phyloP scores from a whole-genome alignment of 2,888 invertebrate genomes.

The Andrena trimmerana region DNA sequence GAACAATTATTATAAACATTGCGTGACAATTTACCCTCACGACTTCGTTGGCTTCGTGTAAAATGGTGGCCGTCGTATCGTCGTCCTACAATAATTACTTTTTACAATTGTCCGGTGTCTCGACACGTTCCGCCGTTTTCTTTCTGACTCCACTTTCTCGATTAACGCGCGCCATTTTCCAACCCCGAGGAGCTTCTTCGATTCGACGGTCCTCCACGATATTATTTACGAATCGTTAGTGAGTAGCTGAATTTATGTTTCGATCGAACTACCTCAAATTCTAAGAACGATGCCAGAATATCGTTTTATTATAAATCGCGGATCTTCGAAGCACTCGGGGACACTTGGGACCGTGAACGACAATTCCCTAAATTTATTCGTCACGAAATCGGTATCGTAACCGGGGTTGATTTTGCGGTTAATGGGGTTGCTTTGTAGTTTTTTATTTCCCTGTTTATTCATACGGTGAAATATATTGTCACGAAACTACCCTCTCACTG shows the following conservation, averaged over 20 bases:
- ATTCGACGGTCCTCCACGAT: not conserved
- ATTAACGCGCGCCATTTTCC: not conserved
- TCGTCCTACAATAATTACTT: not conserved
- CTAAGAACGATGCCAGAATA: not conserved
- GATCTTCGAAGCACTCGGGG: no score
- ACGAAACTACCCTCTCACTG: no score
- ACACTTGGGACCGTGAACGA: not conserved
- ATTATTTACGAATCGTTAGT: not conserved
- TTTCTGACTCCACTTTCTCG: not conserved
- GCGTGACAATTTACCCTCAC: not conserved
- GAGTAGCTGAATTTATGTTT: not conserved
- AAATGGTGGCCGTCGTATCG: not conserved
- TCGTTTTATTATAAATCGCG: not conserved
- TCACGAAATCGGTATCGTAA: not conserved
- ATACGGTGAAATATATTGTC: no score
- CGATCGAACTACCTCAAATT: not conserved
- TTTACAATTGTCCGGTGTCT: not conserved
- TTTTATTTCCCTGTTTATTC: not conserved
- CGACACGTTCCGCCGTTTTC: not conserved
- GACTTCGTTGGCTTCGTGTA: not conserved
- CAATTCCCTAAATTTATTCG: not conserved
- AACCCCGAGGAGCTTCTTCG: not conserved
- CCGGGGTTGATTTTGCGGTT: not conserved
- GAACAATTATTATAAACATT: not conserved
- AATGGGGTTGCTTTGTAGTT: not conserved